A percentile compares a stretch with the other conserved stretches of the same genome.
phyloP scores from a whole-genome alignment of 2,888 invertebrate species.

The Hypomecis punctinalis region DNA sequence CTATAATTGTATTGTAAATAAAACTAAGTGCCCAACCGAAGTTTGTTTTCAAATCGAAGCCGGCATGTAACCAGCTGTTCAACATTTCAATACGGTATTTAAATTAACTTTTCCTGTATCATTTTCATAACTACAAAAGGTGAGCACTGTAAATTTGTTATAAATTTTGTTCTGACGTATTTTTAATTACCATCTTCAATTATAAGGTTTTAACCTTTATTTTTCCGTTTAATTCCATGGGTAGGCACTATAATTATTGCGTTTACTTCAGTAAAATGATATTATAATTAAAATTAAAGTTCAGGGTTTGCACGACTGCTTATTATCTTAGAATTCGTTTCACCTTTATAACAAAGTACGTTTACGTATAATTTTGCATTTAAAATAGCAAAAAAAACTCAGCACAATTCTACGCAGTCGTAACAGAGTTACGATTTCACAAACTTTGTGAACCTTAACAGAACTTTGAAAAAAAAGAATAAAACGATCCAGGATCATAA shows the following conservation, averaged over 20 bases:
- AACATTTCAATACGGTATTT: conserved; percentile 2
- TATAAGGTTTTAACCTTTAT: too few species aligned
- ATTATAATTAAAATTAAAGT: conserved; percentile 25
- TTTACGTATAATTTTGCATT: not conserved
- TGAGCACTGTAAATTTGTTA: conserved; percentile 4
- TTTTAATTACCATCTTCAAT: conserved; percentile 2
- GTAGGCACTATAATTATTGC: conserved; percentile 10
- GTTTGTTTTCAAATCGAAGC: conserved; percentile 7
- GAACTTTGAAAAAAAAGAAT: too few species aligned
- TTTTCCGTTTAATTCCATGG: too few species aligned
- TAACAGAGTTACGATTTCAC: too few species aligned
- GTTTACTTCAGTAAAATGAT: conserved; percentile 14
- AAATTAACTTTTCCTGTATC: conserved; percentile 10
- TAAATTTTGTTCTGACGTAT: conserved; percentile 3
- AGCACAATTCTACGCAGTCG: too few species aligned
- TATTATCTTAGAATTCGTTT: conserved; percentile 23
- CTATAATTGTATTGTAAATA: not conserved
- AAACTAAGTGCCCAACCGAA: conserved; percentile 2
- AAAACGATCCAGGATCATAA: too few species aligned
- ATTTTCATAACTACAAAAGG: conserved; percentile 5
- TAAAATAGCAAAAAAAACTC: not conserved
- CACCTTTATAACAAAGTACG: conserved; percentile 6
- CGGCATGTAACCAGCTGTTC: conserved; percentile 16
- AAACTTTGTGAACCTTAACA: too few species aligned
- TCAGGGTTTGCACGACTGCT: conserved; percentile 24